Base-by-base conservation (phyloP, 1,140 invertebrate species). In the Onthophagus taurus region DNA sequence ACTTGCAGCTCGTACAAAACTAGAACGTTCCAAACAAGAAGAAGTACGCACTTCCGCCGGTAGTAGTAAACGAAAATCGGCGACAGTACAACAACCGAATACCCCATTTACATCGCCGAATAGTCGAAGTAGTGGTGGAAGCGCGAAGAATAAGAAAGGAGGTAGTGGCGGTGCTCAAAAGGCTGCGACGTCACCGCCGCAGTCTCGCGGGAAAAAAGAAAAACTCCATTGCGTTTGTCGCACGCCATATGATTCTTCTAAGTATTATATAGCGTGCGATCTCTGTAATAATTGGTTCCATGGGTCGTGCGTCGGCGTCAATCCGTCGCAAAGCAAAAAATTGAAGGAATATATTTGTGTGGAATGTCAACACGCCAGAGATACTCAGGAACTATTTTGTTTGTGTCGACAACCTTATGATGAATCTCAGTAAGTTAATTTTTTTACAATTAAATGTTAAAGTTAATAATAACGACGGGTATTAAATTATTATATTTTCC, bases 221-320 rank as follows among this genome's bases (percentile, higher is more conserved):
- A 92, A 92, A 61, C 68, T 95, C 0, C 87, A 95, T 55, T 98
- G 94, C 63, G 70, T 94, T 14, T 98, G 95, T 63, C 80, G 87
- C 58, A 95, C 86, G 24, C 90, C 91, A 4, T 97, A 96, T 63
- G 93, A 97, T 65, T 85, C 91, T 58, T 86, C 85, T 8, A 91
- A 89, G 82, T 97, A 97, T 66, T 98, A 97, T 67, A 89, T 98
- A 50, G 91, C 90, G 23, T 99, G 96, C 69, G 94, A 97, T 67
- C 69, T 90, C 42, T 99, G 95, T 65, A 90, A 89, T 52, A 95
- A 96, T 68, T 98, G 94, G 93, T 98, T 96, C 71, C 95, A 99
- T 65, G 92, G 92, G 2, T 83, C 89, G 53, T 99, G 96, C 64
- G 91, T 98, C 2, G 89, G 86, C 14, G 87, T 98, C 30, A 91